phyloP scores from a whole-genome alignment of 92 coral and sea anemone species.

The Siderastrea radians region DNA sequence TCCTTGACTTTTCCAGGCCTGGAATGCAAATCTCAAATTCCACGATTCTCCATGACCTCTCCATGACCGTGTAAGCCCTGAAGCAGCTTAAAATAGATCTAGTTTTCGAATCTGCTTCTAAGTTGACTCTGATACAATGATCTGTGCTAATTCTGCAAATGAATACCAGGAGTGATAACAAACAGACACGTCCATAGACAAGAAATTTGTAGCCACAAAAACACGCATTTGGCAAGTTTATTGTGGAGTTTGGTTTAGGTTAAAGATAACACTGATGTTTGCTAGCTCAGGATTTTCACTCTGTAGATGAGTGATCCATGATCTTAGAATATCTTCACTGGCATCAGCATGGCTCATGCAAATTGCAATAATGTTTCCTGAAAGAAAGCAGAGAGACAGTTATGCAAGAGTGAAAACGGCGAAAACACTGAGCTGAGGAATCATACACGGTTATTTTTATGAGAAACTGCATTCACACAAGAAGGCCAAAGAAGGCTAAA shows the following conservation, averaged over 20 bases:
- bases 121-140: no score
- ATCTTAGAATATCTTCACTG: conserved; percentile 81
- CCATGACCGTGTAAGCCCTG: no score
- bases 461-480: no score
- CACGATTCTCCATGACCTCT: no score
- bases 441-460: no score
- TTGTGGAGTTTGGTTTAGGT: conserved; percentile 53
- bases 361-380: conserved; percentile 88
- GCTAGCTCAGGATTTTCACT: conserved; percentile 87
- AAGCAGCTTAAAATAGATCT: no score
- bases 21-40: no score
- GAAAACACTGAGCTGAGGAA: background rate
- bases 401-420: background rate
- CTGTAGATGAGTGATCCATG: conserved; percentile 89
- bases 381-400: background rate
- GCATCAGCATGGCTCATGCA: conserved; percentile 81
- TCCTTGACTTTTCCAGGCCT: no score
- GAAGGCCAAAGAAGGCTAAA: no score
- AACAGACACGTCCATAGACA: background rate
- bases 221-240: background rate
- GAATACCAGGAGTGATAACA: no score
- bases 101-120: no score
- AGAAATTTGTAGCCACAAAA: background rate
- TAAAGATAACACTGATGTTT: conserved; percentile 90
- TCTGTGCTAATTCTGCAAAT: no score